Percentiles rank a stretch among this genome's conserved stretches.
phyloP scores from a whole-genome alignment of 2,113 vertebrate species.

The Paradisaea rubra region DNA sequence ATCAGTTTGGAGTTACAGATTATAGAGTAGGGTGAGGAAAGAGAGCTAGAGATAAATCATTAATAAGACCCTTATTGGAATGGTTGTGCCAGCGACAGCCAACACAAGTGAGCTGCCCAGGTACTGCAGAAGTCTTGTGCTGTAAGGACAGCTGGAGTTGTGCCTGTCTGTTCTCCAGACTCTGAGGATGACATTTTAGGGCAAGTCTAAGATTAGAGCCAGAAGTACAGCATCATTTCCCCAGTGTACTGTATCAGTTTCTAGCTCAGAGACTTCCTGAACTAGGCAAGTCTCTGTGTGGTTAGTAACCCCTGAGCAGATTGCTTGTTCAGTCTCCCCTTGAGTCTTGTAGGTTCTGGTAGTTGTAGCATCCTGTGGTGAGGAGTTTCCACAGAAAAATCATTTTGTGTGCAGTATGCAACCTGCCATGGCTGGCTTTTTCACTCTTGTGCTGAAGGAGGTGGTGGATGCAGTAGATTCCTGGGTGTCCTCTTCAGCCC shows the following conservation, averaged over 20 bases:
- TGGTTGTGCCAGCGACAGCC: not conserved
- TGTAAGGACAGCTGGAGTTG: not conserved
- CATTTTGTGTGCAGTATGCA: accelerated
- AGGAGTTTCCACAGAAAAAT: not conserved
- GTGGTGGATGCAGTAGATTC: not conserved
- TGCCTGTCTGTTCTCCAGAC: not conserved
- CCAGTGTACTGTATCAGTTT: not conserved
- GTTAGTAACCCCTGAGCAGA: not conserved
- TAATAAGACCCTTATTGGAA: not conserved
- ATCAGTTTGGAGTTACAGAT: not conserved
- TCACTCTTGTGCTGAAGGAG: not conserved
- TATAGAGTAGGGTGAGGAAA: not conserved
- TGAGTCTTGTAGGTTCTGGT: not conserved
- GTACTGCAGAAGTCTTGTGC: not conserved
- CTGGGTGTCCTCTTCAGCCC: not conserved
- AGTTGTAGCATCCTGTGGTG: not conserved
- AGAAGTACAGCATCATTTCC: not conserved
- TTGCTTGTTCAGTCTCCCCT: not conserved
- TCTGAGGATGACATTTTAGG: not conserved
- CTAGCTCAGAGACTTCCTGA: not conserved
- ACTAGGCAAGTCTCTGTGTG: not conserved
- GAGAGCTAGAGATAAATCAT: not conserved
- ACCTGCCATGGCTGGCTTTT: not conserved
- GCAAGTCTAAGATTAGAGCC: not conserved
- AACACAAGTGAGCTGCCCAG: not conserved